These are phyloP conservation scores for Notoglanidium macrostoma DNA, from an alignment of 2,797 vertebrate genomes.

Conservation along the genomic window DNA sequence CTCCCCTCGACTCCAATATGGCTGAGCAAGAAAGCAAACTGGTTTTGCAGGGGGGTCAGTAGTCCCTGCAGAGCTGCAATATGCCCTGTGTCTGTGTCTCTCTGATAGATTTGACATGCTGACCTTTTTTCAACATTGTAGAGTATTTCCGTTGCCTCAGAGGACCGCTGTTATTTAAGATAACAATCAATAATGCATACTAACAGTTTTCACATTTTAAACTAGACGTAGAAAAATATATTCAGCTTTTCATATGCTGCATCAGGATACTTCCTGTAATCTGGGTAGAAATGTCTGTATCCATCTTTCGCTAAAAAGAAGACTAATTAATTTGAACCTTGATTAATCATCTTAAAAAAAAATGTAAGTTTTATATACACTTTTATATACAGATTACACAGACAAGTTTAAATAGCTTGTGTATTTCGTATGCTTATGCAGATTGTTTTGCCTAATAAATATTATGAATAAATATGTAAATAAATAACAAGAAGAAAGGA, in stretches of 20 bases:
- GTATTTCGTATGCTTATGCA: neutral
- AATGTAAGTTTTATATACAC: too few species aligned
- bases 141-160: neutral
- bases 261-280: neutral
- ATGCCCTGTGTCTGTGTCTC: neutral
- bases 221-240: neutral
- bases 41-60: neutral
- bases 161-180: constrained; percentile 11
- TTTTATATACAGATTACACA: neutral
- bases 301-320: neutral
- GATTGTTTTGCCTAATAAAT: neutral
- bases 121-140: constrained; percentile 16
- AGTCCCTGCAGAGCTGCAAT: neutral
- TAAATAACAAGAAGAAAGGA: neutral
- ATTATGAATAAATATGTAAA: neutral
- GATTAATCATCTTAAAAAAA: neutral
- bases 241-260: neutral
- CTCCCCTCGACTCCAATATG: neutral
- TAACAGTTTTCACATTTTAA: neutral
- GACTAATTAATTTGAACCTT: neutral
- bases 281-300: neutral
- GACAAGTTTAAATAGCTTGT: neutral
- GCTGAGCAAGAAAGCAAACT: neutral
- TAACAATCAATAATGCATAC: neutral
- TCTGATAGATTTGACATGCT: constrained; percentile 12